Conservation (phyloP, 2,797 vertebrate genomes). For the Sebastes itinus region DNA sequence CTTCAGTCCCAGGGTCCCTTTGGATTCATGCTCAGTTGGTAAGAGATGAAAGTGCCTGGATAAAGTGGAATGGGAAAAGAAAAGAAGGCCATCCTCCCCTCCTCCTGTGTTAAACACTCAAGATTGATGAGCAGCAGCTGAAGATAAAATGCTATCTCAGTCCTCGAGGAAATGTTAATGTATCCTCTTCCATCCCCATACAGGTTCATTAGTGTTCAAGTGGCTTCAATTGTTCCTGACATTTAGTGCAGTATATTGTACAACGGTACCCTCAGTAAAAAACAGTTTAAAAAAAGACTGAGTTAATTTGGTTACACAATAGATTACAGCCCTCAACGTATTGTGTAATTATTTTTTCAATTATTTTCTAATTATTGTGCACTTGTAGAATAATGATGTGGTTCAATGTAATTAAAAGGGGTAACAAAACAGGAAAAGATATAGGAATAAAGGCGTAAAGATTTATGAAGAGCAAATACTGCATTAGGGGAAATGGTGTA, state of each 20-base stretch:
- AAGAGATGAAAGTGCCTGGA: conserved; percentile 30
- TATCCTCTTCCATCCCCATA: conserved; percentile 8
- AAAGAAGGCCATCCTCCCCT: conserved; percentile 1
- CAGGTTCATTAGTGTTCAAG: conserved; percentile 27
- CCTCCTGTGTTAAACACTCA: conserved; percentile 23
- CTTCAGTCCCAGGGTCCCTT: conserved; percentile 19
- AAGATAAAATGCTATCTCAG: conserved; percentile 28
- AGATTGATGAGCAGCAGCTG: conserved; percentile 35
- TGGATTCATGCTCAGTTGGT: conserved; percentile 25
- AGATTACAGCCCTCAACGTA: neutral
- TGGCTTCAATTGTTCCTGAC: conserved; percentile 10
- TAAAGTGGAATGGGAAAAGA: conserved; percentile 1
- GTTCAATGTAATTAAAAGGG: neutral
- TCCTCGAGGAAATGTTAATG: conserved; percentile 23
- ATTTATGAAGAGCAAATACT: neutral
- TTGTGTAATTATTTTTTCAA: neutral
- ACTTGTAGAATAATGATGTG: neutral
- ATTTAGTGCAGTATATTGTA: conserved; percentile 1
- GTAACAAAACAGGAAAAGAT: neutral
- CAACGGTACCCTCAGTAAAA: neutral
- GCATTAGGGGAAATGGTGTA: rapidly evolving
- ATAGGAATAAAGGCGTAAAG: neutral
- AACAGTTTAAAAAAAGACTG: neutral
- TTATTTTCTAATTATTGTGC: neutral
- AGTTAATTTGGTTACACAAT: conserved; percentile 2